phyloP scores from a whole-genome alignment of 2,797 vertebrate genomes.

The Apodemus agrarius region DNA sequence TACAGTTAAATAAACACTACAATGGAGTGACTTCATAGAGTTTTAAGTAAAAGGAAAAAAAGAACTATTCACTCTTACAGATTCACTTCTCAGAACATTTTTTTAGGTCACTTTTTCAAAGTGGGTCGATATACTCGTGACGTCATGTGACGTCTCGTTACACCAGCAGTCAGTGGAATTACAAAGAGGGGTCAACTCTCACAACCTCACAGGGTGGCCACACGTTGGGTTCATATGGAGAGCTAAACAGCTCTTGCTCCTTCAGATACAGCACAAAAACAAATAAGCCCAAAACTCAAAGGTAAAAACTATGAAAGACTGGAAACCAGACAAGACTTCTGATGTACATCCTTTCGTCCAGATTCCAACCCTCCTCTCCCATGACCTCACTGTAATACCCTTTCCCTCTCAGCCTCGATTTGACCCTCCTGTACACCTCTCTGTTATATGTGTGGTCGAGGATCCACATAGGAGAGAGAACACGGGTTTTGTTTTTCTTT shows the following conservation, averaged over 20 bases:
- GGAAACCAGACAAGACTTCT: neutral
- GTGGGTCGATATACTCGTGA: neutral
- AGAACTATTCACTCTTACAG: neutral
- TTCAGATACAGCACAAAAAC: neutral
- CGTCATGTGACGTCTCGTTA: no score
- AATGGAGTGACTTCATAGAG: neutral
- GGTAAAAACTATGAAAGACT: neutral
- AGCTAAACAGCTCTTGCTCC: neutral
- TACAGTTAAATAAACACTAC: neutral
- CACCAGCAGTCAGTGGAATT: neutral
- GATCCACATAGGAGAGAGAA: neutral
- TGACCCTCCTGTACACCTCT: neutral
- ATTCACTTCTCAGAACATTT: neutral
- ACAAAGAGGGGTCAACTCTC: neutral
- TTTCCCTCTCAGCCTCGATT: neutral
- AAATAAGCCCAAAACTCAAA: neutral
- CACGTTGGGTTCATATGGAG: neutral
- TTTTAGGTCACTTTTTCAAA: neutral
- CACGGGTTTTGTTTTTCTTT: neutral
- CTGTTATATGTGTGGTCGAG: no score
- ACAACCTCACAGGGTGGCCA: neutral
- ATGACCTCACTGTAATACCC: fast-evolving
- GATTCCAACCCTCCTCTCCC: neutral
- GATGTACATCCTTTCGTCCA: no score
- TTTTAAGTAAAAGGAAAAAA: neutral